These are phyloP conservation scores for Chrysoperla carnea DNA, from an alignment of 1,140 invertebrate species.

Conservation along the genomic window DNA sequence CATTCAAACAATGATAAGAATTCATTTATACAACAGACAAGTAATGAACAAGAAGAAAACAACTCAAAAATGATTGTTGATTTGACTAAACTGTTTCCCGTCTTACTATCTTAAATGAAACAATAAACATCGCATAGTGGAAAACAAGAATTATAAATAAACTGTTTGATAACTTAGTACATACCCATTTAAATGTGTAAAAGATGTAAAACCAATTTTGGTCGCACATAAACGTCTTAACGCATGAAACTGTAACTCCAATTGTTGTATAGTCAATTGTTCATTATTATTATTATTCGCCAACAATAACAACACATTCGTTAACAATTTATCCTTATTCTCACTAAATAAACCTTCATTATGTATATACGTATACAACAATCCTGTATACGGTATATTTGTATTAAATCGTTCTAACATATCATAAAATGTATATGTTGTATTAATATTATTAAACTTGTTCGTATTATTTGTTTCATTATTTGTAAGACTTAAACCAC, in stretches of 20 bases:
- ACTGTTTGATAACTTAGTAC: no score
- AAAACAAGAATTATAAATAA: no score
- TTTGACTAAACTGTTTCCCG: no score
- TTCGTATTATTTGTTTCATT: no score
- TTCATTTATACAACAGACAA: no score
- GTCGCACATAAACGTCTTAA: conserved; percentile 84
- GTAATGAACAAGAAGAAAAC: no score
- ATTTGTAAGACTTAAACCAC: conserved; percentile 25
- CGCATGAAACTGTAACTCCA: conserved; percentile 90
- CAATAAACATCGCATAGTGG: no score
- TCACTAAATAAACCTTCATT: conserved; percentile 95
- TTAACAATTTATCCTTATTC: conserved; percentile 95
- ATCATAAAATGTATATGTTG: conserved; percentile 28
- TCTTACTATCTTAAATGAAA: no score
- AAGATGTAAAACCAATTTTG: conserved; percentile 93
- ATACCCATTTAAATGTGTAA: conserved; percentile 79
- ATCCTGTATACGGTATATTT: conserved; percentile 93
- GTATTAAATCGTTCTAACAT: conserved; percentile 88
- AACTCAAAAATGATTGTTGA: no score
- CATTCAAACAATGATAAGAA: no score
- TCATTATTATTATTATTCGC: conserved; percentile 53
- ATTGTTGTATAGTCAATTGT: conserved; percentile 40
- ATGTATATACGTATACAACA: conserved; percentile 88
- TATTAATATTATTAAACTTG: no score
- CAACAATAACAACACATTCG: conserved; percentile 55